Evolutionary conservation across 30 jellyfish, hydroid and myxozoan genomes (phyloP).

Genomic region (Aurelia aurita complex sp. Pacific): DNA sequence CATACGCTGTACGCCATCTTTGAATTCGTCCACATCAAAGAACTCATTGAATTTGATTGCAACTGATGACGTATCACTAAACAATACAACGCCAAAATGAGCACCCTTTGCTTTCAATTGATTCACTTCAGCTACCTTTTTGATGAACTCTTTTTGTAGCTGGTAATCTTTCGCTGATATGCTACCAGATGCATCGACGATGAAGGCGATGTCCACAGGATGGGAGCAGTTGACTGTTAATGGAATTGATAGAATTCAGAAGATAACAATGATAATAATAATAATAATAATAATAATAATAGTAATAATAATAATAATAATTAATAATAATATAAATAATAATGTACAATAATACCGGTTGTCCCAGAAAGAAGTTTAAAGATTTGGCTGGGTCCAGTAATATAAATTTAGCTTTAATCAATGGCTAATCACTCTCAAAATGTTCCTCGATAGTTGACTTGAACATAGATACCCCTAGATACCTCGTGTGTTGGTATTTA

Average conservation of each 20-base stretch:
- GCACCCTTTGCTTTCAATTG: conserved; percentile 39
- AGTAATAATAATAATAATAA: too few relatives aligned
- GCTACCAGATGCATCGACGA: conserved; percentile 74
- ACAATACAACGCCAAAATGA: conserved; percentile 56
- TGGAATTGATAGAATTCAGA: not conserved
- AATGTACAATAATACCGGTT: too few relatives aligned
- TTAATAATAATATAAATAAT: too few relatives aligned
- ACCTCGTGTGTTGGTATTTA: too few relatives aligned
- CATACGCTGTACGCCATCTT: conserved; percentile 54
- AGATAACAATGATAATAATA: too few relatives aligned
- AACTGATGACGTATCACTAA: conserved; percentile 56
- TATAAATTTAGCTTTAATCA: too few relatives aligned
- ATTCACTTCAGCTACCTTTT: conserved; percentile 24
- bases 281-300: too few relatives aligned
- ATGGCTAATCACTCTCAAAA: too few relatives aligned
- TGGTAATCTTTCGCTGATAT: conserved; percentile 42
- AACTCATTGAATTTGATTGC: conserved; percentile 58
- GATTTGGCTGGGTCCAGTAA: too few relatives aligned
- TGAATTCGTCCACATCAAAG: conserved; percentile 37
- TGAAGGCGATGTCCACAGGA: conserved; percentile 61
- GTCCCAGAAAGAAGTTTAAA: too few relatives aligned
- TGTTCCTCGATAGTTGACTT: too few relatives aligned
- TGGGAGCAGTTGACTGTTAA: conserved; percentile 27
- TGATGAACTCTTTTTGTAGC: conserved; percentile 62
- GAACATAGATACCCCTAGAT: too few relatives aligned